Evolutionary conservation across 2,888 invertebrate genomes (phyloP), one percentile per base, ranked within the genome.

Genomic region (Apamea anceps): DNA sequence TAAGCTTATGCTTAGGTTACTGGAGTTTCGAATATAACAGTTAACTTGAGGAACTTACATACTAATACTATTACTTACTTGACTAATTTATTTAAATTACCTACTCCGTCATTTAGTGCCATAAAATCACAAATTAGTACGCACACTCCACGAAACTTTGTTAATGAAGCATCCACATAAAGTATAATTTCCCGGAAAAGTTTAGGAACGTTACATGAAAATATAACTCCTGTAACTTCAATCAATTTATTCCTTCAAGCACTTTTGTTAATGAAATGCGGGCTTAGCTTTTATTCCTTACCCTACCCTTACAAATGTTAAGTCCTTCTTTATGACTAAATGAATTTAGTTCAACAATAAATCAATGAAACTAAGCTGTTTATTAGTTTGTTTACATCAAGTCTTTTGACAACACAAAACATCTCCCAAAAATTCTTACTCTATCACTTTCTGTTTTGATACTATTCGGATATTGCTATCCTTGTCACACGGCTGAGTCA

Each of bases 401-500:
- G 51, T 54, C 45, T 72, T 65, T 25, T 45, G 15, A 75, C 18
- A 67, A 68, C 75, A 66, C 60, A 70, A 57, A 71, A 77, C 54
- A 72, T 62, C 8, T 48, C 45, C 12, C 48, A 54, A 72, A 73
- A 57, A 37, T 42, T 32, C 21, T 75, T 62, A 67, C 13, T 42
- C 51, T 42, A 2, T 82, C 75, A 42, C 82, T 76, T 81, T 86
- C 80, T 67, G 13, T 79, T 78, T 62, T 37, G 15, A 66, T 15
- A 13, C 8, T 65, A 4, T 67, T 28, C 25, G 0, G 3, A 70
- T 86, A 28, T 75, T 65, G 57, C 80, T 57, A 65, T 80, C 80
- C 80, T 66, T 85, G 28, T 84, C 77, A 12, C 6, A 37, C 72
- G 45, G 57, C 68, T 89, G 85, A 84, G 76, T 87, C 87, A 88